Conservation (phyloP, 1,140 invertebrate species). For the Laupala kohalensis region DNA sequence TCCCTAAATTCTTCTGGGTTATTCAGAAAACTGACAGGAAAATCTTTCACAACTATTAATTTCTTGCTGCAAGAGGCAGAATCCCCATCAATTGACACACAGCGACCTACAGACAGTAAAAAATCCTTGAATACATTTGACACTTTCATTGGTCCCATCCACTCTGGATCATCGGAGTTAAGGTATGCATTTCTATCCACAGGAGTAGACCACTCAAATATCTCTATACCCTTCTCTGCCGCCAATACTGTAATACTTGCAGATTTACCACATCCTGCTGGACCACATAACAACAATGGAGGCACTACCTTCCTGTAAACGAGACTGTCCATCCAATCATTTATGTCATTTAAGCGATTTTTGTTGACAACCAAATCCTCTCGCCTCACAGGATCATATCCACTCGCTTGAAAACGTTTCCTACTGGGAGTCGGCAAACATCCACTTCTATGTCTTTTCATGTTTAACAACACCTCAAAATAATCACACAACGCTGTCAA, state of each 20-base stretch:
- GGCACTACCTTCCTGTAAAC: neutral
- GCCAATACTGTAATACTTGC: neutral
- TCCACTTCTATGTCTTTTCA: neutral
- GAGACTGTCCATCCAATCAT: neutral
- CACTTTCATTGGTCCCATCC: neutral
- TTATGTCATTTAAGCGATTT: neutral
- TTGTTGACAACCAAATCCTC: neutral
- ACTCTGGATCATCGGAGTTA: neutral
- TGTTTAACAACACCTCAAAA: no score
- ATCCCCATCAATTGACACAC: neutral
- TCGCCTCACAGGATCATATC: neutral
- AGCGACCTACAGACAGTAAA: neutral
- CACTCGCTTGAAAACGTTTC: neutral
- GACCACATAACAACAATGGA: neutral
- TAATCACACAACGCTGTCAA: no score
- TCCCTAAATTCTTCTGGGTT: neutral
- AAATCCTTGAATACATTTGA: neutral
- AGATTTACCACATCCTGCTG: neutral
- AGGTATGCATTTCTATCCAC: neutral
- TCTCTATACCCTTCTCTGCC: neutral
- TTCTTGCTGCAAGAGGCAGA: neutral
- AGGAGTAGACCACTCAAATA: neutral
- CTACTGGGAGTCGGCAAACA: neutral
- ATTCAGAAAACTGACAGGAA: neutral
- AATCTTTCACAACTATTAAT: neutral